Evolutionary conservation across 2,113 vertebrate species (phyloP), one percentile per base, ranked within the genome.

Genomic region (Myrmecobius fasciatus): DNA sequence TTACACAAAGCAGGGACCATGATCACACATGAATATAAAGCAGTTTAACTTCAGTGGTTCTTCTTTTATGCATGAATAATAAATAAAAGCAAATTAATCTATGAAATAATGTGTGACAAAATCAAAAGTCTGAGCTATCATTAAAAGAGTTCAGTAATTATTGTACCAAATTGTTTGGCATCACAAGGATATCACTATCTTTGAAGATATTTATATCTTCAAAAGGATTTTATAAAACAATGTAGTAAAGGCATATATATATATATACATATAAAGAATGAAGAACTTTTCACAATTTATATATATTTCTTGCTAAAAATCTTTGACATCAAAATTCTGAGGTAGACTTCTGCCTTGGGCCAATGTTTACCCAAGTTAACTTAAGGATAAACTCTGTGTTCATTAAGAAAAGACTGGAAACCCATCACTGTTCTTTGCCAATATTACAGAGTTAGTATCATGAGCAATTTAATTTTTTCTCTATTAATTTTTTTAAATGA

Each of bases 31-130:
- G 67, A 83, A 83, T 83, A 83, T 43, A 83, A 83, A 83, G 67
- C 14, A 83, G 67, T 24, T 83, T 83, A 6, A 83, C 20, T 83
- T 83, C 43, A 43, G 67, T 83, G 67, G 67, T 24, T 83, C n/a
- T 75, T 75, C 67, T 83, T 83, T 83, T 43, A 83, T 83, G 67
- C n/a, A 83, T 83, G 67, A 83, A 83, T 83, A 83, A 83, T 83
- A 83, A 83, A 83, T 83, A 83, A 83, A 83, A 83, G n/a, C 20
- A 83, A 83, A 83, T 83, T 83, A 83, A 43, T 83, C 67, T 43
- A 24, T 83, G 67, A 83, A 43, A 83, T 83, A 83, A 83, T 83
- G 67, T 83, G 36, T 43, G n/a, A 43, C 67, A 83, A 83, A 83
- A 83, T 83, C n/a, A 83, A n/a, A 83, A 83, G 14, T n/a, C 31